A percentile compares a stretch with the other conserved stretches of the same genome.
Evolutionary conservation across 2,113 vertebrate genomes (phyloP).

Genomic region (Crypturellus undulatus): DNA sequence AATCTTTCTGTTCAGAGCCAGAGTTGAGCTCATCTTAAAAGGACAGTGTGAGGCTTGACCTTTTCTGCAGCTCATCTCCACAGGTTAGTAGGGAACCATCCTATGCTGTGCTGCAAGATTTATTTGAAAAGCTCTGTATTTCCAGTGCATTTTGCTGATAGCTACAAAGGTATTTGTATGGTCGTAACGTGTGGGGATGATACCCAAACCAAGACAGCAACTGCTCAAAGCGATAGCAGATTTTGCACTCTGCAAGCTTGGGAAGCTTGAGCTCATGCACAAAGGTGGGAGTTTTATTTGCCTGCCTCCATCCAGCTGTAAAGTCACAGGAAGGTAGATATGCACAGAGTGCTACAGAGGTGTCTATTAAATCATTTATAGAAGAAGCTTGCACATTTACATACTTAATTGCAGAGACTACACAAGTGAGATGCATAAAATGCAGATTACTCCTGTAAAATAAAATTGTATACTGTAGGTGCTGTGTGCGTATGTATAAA

Average conservation of each 20-base stretch:
- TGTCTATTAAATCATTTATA: constrained; percentile 45
- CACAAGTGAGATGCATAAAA: constrained; percentile 24
- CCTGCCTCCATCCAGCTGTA: constrained; percentile 28
- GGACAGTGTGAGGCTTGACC: not conserved
- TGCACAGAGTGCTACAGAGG: not conserved
- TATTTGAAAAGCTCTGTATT: not conserved
- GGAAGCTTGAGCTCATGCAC: not conserved
- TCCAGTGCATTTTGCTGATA: not conserved
- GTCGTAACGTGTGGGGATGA: not conserved
- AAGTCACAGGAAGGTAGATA: constrained; percentile 10
- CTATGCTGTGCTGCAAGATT: not conserved
- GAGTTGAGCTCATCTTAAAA: not conserved
- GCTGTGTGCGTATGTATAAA: not conserved
- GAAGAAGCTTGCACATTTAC: constrained; percentile 50
- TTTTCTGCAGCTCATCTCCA: not conserved
- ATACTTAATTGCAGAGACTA: constrained; percentile 51
- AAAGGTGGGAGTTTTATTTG: constrained; percentile 28
- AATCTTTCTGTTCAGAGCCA: constrained; percentile 39
- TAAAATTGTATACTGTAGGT: not conserved
- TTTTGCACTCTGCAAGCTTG: not conserved
- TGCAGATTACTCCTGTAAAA: constrained; percentile 18
- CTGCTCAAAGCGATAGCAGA: no score
- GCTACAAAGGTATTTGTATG: not conserved
- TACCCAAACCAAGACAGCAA: not conserved
- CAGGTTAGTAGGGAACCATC: not conserved